Base-by-base conservation (phyloP, 2,888 invertebrate species). In the Malachius bipustulatus region DNA sequence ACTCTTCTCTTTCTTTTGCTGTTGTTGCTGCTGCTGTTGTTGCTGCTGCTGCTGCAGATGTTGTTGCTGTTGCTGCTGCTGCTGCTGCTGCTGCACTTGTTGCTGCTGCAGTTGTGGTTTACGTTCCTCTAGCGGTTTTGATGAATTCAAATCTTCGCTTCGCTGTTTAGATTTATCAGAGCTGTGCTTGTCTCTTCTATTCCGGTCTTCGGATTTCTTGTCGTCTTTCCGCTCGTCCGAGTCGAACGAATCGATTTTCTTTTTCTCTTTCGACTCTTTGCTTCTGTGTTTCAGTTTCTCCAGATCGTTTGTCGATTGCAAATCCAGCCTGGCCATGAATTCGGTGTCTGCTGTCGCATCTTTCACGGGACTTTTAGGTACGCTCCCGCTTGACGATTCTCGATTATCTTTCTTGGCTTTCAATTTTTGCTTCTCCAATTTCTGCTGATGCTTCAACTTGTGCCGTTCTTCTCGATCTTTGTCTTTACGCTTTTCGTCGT, bases 301-400 rank as follows among this genome's bases (percentile, higher is more conserved):
- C 38, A 71, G 67, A 56, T 75, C 75, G 56, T 73, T 57, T 26
- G 45, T 55, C 10, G 73, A 69, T 40, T 70, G 57, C 16, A 74
- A 55, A 51, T 75, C 73, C 36, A 74, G 59, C 13, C 68, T 67
- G 24, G 70, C 70, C 36, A 75, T 60, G 49, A 73, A 72, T 46
- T 73, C 73, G 46, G 72, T 67, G 52, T 74, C 71, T n/a, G 48
- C 48, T n/a, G n/a, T n/a, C 13, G 53, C 33, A 31, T 51, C 52
- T 42, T 50, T 52, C 2, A 39, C 16, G 4, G 53, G 48, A 34
- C 49, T 51, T 30, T 48, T 49, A 10, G 50, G 45, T 4, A 47
- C 41, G n/a, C 42, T 44, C 4, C 53, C 50, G 1, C 55, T 49
- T 38, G 56, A 55, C 2, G 49, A 43, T 16, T 58, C 59, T 40